Conservation (phyloP, 35 echinoderm and acorn worm species). For the Ophioderma brevispina region DNA sequence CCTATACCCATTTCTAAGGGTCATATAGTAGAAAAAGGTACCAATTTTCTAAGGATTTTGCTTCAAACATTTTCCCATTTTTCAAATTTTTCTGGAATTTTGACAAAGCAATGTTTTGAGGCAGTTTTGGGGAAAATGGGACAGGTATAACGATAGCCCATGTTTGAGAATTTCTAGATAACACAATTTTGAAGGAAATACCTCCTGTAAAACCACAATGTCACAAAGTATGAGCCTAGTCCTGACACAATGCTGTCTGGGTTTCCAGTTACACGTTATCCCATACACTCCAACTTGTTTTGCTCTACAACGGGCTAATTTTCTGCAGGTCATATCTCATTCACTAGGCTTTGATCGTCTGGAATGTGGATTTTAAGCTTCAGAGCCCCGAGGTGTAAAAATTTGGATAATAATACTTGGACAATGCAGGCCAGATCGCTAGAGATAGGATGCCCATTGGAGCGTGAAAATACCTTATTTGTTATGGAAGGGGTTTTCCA, state of each 20-base stretch:
- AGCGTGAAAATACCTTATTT: not conserved
- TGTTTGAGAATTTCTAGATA: no score
- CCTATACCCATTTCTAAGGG: no score
- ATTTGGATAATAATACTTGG: slow-evolving; percentile 7
- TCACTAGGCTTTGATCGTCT: not conserved
- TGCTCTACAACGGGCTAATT: not conserved
- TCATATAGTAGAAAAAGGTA: no score
- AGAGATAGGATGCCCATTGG: not conserved
- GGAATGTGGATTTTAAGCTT: not conserved
- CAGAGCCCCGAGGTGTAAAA: not conserved
- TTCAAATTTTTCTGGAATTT: no score
- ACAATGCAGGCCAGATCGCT: not conserved
- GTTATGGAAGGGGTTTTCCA: no score
- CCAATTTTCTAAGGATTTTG: no score
- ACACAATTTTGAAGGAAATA: not conserved
- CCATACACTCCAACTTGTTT: not conserved
- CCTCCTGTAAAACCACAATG: not conserved
- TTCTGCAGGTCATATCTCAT: not conserved
- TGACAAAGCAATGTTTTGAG: no score
- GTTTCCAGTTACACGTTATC: not conserved
- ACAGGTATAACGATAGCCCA: no score
- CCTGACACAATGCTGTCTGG: not conserved
- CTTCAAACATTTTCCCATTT: no score
- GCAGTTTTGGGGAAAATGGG: no score
- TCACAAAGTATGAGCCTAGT: not conserved